These are phyloP conservation scores for Platycheirus rosarum DNA, from an alignment of 2,888 invertebrate species.

Conservation along the genomic window DNA sequence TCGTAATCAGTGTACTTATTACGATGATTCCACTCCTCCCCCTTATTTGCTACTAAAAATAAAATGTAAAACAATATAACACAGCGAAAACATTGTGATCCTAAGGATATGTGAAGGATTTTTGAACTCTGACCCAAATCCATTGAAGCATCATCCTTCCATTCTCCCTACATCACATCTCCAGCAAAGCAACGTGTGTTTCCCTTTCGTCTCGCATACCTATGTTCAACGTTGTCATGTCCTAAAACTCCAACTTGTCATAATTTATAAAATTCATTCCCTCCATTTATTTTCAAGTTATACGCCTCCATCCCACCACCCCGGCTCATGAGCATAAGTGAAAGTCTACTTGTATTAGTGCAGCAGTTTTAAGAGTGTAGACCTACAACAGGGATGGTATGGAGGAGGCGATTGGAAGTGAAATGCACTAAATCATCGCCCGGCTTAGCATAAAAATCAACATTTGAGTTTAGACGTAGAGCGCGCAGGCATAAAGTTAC, in stretches of 20 bases:
- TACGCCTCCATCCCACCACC: slow-evolving; percentile 27
- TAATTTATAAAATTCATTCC: slow-evolving; percentile 66
- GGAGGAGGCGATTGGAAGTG: background rate
- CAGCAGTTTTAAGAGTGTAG: slow-evolving; percentile 4
- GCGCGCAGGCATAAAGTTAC: slow-evolving; percentile 46
- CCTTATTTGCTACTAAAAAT: background rate
- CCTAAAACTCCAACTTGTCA: slow-evolving; percentile 70
- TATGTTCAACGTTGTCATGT: slow-evolving; percentile 38
- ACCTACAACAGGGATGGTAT: background rate
- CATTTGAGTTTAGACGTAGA: slow-evolving; percentile 56
- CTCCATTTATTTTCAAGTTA: slow-evolving; percentile 45
- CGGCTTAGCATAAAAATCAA: slow-evolving; percentile 66
- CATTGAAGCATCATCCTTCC: slow-evolving; percentile 34
- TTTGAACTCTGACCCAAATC: slow-evolving; percentile 71
- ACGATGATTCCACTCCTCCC: slow-evolving; percentile 39
- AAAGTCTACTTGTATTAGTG: slow-evolving; percentile 42
- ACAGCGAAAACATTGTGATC: slow-evolving; percentile 34
- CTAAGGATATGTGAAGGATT: slow-evolving; percentile 67
- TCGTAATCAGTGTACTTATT: slow-evolving; percentile 63
- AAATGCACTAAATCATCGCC: slow-evolving; percentile 52
- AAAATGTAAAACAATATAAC: slow-evolving; percentile 28
- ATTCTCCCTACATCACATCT: slow-evolving; percentile 17
- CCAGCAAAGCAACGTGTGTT: background rate
- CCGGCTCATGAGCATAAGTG: slow-evolving; percentile 37
- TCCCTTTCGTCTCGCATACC: background rate